Evolutionary conservation across 1,140 invertebrate species (phyloP), one percentile per base, ranked within the genome.

Genomic region (Olivierus martensii): DNA sequence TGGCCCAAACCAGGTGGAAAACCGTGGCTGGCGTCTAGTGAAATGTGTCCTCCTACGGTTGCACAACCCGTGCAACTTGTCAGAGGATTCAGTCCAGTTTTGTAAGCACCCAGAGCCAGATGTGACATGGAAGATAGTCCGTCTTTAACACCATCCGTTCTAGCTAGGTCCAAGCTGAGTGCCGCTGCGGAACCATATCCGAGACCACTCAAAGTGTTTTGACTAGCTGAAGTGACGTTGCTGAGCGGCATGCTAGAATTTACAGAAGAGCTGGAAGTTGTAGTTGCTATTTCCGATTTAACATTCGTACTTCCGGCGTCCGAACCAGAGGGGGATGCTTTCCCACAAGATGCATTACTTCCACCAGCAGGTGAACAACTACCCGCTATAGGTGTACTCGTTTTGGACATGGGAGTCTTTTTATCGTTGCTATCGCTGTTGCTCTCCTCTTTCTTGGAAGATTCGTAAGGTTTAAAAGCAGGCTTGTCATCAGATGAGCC

Each of bases 41-140:
- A 35, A 57, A 59, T 22, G 53, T 62, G 51, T 53, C 57, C n/a
- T 43, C 57, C 39, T 50, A 64, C 44, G 21, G 62, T 53, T 14
- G 39, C 49, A 48, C 59, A 61, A 9, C 60, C 58, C 17, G 38
- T 47, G 22, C 56, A 58, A 15, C 53, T 58, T 7, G 53, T 42
- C 14, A 58, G 37, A 36, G 52, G 49, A 39, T 53, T 55, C 9
- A 58, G 22, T 9, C 51, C 51, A 5, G n/a, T 14, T 52, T 60
- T 60, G 21, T 60, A 60, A 21, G 59, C 59, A 43, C 36, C 46
- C 15, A 47, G 7, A 6, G 21, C n/a, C 14, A 54, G 28, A 45
- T 43, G 57, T 4, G 15, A 37, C 28, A 59, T 17, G n/a, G 38
- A 18, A 15, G 46, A 18, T 9, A 59, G 28, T 14, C 52, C 41